Evolutionary conservation across 2,113 vertebrate species (phyloP).

Genomic region (Hypomesus transpacificus): DNA sequence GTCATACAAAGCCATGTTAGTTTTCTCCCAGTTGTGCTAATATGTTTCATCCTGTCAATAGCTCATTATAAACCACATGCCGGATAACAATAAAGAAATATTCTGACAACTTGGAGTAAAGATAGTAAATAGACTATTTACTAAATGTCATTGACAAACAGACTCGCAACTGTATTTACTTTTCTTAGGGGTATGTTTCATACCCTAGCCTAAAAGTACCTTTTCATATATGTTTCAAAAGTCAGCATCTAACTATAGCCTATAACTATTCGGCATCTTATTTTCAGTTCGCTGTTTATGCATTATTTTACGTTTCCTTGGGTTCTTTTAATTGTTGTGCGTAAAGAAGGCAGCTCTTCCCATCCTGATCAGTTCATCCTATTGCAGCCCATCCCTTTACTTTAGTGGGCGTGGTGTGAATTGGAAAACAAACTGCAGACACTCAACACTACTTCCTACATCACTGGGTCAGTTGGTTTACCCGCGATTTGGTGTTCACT

Average conservation of each 20-base stretch:
- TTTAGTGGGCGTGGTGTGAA: conserved; percentile 71
- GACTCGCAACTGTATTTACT: too few species aligned
- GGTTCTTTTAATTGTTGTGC: neutral
- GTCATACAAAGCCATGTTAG: neutral
- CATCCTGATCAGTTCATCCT: conserved; percentile 14
- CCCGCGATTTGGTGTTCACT: conserved; percentile 28
- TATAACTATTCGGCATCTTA: too few species aligned
- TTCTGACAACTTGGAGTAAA: neutral
- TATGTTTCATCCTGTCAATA: neutral
- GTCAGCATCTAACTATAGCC: too few species aligned
- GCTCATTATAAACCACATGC: neutral
- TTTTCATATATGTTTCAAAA: too few species aligned
- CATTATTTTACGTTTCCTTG: too few species aligned
- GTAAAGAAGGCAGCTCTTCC: neutral
- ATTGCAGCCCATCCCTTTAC: conserved; percentile 58
- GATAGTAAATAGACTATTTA: too few species aligned
- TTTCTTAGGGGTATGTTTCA: too few species aligned
- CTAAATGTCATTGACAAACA: neutral
- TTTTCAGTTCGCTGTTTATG: too few species aligned
- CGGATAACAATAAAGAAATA: neutral
- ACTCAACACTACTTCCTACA: conserved; percentile 61
- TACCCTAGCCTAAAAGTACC: too few species aligned
- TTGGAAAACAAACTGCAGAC: conserved; percentile 72
- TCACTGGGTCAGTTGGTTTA: conserved; percentile 49
- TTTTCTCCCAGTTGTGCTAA: neutral